Evolutionary conservation across 2,888 invertebrate species (phyloP), one percentile per base, ranked within the genome.

Genomic region (Thumatha senex): DNA sequence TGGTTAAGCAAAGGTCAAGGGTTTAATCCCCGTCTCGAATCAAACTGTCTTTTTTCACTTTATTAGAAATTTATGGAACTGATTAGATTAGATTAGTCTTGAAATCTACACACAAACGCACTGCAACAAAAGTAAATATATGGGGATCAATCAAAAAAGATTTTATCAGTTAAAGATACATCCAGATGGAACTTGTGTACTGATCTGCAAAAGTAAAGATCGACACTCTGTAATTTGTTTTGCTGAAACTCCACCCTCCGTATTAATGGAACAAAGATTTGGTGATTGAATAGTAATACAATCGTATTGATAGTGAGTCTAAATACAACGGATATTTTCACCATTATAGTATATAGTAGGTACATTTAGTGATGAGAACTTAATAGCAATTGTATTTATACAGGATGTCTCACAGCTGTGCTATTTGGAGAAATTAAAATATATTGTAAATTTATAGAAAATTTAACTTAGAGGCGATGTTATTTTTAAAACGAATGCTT

Each of bases 221-320:
- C 53, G 58, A 56, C 51, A 50, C 48, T 58, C 54, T 46, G 58
- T 62, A 69, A 82, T 83, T 86, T 81, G 75, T 81, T 81, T 75
- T 74, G 69, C 72, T 64, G 52, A 63, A 73, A 71, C 63, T 61
- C 61, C 67, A 69, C 67, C 60, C 60, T 73, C 70, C 60, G 60
- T 74, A 71, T 76, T 76, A 69, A 74, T 76, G 72, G 74, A 78
- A 79, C 78, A 78, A 76, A 76, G 76, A 78, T 65, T 58, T 72
- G 64, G 72, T 83, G 85, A 86, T 86, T 84, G 84, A 77, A 82
- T 78, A 72, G 86, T 81, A 85, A 86, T 71, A 77, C 73, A 78
- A 86, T 83, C 74, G 74, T 58, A 48, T 54, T 69, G 72, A 76
- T 72, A 76, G 69, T 67, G 62, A 67, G 61, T 59, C 62, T 63